Base-by-base conservation (phyloP, 1,140 invertebrate species). In the Eumaeus atala region DNA sequence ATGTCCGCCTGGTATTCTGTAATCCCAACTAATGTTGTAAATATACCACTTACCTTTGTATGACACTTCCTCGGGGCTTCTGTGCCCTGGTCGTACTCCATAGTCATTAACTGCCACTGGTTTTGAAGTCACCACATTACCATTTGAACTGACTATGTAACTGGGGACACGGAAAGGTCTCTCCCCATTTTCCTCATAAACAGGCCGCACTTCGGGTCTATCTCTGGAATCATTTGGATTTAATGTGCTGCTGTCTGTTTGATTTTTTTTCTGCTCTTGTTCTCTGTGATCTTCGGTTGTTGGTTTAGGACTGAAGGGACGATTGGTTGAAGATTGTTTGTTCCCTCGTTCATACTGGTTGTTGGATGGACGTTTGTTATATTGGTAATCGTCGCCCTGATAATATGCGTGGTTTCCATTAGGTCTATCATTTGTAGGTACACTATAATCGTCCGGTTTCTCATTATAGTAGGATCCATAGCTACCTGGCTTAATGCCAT, bases 81-180 rank as follows among this genome's bases (percentile, higher is more conserved):
- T 62, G 60, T 67, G 64, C 0, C 56, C 62, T 0, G 67, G 65
- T 40, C 58, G 58, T 9, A 51, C 56, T 11, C 72, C 77, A 53
- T 74, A 81, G 47, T 79, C 71, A 12, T 71, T 66, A 54, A 86
- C 61, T 0, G 64, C 53, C 8, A 86, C 72, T 9, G 83, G 83
- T 55, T 62, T 70, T 0, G 83, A 80, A 8, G 83, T 81, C 0
- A 86, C 61, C 6, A 79, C 54, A 40, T 83, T 63, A 0, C 77
- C 77, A 51, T 66, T 70, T 9, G 74, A 74, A 37, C 67, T 55
- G 0, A 69, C 62, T 12, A 71, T 65, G 35, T 83, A 83, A 61
- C 73, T 73, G 4, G 76, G 73, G 3, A 49, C 75, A 51, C 76
- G 70, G 51, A 74, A 64, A 0, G 79, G 73, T 50, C 68, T 78